phyloP scores from a whole-genome alignment of 1,140 invertebrate genomes.

The Adelges cooleyi region DNA sequence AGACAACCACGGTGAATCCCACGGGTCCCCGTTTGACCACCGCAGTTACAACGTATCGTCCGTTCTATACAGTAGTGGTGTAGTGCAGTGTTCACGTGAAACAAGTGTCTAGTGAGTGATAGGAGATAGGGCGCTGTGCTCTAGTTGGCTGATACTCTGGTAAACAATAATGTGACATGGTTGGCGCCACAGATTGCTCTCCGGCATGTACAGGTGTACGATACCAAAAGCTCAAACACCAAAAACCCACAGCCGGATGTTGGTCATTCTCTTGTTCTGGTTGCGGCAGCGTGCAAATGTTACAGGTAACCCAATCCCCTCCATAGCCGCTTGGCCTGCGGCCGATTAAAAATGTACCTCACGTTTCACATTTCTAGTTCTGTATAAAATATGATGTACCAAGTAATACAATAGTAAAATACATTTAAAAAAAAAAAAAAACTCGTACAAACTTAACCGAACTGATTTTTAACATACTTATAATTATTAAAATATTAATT shows the following conservation, averaged over 20 bases:
- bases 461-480: too few relatives aligned
- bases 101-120: too few relatives aligned
- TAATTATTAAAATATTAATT: too few relatives aligned
- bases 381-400: too few relatives aligned
- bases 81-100: background rate
- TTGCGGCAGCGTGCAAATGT: constrained; percentile 26
- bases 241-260: constrained; percentile 5
- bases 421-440: too few relatives aligned
- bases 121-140: too few relatives aligned
- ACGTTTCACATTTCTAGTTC: too few relatives aligned
- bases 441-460: too few relatives aligned
- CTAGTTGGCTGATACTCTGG: background rate
- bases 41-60: background rate
- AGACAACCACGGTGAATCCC: background rate
- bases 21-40: background rate
- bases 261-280: constrained; percentile 24
- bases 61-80: too few relatives aligned
- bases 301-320: background rate
- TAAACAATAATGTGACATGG: constrained; percentile 5
- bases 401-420: too few relatives aligned
- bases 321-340: too few relatives aligned
- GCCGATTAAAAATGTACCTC: too few relatives aligned
- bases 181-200: background rate
- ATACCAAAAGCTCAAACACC: constrained; percentile 14
- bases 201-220: constrained; percentile 19